These are phyloP conservation scores for Alviniconcha marisindica DNA, from an alignment of 1,140 invertebrate species.

Conservation along the genomic window DNA sequence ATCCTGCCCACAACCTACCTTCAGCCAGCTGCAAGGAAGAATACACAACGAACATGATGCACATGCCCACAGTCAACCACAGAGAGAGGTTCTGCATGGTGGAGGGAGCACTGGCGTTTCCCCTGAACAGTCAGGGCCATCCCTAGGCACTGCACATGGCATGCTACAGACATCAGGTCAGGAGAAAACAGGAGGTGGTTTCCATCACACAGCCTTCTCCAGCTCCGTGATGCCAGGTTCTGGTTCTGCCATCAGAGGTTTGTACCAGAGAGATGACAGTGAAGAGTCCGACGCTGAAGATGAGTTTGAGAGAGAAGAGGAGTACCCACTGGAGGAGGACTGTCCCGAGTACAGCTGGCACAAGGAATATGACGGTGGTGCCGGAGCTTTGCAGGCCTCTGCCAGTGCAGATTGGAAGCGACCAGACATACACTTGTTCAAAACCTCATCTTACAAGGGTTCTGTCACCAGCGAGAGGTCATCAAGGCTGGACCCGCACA, in stretches of 20 bases:
- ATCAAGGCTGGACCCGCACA: slow-evolving; percentile 68
- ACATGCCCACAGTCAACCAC: too few relatives aligned
- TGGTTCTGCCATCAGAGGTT: not conserved
- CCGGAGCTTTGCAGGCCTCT: not conserved
- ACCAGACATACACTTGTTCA: slow-evolving; percentile 29
- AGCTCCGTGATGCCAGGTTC: too few relatives aligned
- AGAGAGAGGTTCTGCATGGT: too few relatives aligned
- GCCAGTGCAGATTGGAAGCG: slow-evolving; percentile 1
- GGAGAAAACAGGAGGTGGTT: too few relatives aligned
- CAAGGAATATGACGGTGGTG: not conserved
- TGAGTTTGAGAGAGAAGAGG: not conserved
- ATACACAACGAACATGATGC: too few relatives aligned
- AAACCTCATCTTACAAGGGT: slow-evolving; percentile 33
- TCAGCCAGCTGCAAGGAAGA: too few relatives aligned
- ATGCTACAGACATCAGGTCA: too few relatives aligned
- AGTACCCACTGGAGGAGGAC: not conserved
- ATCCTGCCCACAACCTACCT: too few relatives aligned
- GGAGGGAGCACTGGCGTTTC: too few relatives aligned
- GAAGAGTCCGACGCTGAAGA: not conserved
- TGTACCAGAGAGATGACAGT: not conserved
- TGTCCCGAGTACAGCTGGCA: not conserved
- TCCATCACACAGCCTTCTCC: too few relatives aligned
- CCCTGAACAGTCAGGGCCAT: too few relatives aligned
- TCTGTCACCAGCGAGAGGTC: slow-evolving; percentile 69
- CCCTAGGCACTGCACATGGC: too few relatives aligned